Percentiles rank a stretch among this genome's conserved stretches.
phyloP scores from a whole-genome alignment of 1,140 invertebrate species.

The Pomacea maculata region DNA sequence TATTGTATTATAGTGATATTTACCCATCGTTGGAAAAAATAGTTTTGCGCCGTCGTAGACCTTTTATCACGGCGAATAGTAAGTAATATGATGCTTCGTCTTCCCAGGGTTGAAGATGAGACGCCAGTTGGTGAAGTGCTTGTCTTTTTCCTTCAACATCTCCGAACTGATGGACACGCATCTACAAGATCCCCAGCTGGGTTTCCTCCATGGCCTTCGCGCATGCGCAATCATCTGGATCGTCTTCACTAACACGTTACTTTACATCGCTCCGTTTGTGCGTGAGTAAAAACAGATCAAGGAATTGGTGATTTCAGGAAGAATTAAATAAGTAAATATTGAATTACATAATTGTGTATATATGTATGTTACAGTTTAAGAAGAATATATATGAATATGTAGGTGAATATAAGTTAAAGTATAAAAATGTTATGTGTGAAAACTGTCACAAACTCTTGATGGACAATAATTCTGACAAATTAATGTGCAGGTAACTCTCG shows the following conservation, averaged over 20 bases:
- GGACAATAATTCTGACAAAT: no score
- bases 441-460: no score
- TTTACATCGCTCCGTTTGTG: neutral
- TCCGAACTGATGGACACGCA: neutral
- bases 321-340: neutral
- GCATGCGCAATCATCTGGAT: neutral
- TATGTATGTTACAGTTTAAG: neutral
- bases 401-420: neutral
- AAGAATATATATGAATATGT: neutral
- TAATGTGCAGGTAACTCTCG: no score
- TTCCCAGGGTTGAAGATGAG: neutral
- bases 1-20: no score
- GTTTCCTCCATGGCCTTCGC: neutral
- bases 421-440: no score
- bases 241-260: neutral
- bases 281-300: neutral
- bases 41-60: no score
- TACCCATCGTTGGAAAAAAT: no score
- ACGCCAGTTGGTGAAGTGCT: neutral
- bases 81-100: no score
- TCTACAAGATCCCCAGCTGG: neutral
- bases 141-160: slow-evolving; percentile 2
- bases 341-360: neutral
- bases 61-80: no score
- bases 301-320: neutral